These are phyloP conservation scores for Alligator mississippiensis DNA, from an alignment of 2,113 vertebrate genomes.

Conservation along the genomic window DNA sequence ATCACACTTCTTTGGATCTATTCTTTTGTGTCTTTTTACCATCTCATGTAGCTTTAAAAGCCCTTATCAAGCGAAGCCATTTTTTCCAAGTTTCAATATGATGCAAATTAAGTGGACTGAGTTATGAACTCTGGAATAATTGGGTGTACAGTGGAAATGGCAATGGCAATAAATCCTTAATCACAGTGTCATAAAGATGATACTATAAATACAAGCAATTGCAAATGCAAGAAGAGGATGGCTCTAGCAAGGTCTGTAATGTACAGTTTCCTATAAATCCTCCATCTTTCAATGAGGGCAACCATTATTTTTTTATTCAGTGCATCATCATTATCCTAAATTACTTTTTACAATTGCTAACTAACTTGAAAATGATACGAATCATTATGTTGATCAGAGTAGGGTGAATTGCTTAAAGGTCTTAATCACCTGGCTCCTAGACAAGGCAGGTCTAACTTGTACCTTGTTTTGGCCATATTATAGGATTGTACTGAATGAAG, in stretches of 20 bases:
- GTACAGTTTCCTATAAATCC: background rate
- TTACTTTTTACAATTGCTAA: conserved; percentile 19
- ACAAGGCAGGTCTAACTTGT: background rate
- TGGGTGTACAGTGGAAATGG: background rate
- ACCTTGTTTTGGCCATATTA: background rate
- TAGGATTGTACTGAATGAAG: conserved; percentile 7
- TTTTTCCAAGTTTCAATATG: background rate
- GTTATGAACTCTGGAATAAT: conserved; percentile 37
- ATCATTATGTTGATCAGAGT: background rate
- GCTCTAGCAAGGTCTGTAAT: background rate
- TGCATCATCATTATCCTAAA: background rate
- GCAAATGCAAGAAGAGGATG: background rate
- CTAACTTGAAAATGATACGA: background rate
- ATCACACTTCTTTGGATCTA: background rate
- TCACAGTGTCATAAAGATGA: conserved; percentile 36
- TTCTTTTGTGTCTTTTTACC: background rate
- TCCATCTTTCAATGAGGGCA: conserved; percentile 17
- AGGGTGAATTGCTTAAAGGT: background rate
- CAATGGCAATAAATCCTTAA: background rate
- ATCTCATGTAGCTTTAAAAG: background rate
- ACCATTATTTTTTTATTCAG: background rate
- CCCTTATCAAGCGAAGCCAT: background rate
- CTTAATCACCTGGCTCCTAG: conserved; percentile 8
- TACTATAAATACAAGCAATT: conserved; percentile 17
- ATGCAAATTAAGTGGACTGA: conserved; percentile 37